Base-by-base conservation (phyloP, 2,888 invertebrate species). In the Synergus japonicus region DNA sequence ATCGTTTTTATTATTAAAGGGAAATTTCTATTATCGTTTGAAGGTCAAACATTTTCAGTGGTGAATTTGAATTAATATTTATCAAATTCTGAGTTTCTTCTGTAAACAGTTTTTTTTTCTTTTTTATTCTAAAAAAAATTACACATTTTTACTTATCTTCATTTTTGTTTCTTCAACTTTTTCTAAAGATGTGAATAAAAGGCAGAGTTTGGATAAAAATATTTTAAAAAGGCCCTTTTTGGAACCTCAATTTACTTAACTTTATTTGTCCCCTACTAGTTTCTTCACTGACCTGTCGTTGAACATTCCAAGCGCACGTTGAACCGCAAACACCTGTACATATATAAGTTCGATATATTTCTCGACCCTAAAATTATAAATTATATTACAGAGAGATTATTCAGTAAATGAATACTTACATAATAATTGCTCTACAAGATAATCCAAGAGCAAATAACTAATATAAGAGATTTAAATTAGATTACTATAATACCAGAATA, bases 261-360 rank as follows among this genome's bases (percentile, higher is more conserved):
- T 54, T 69, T 69, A 69, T 69, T 54, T 69, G 12, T 54, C 29
- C 46, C 37, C 22, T 49, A 49, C 80, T 83, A 81, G 85, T 89
- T 88, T 88, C 87, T 85, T 87, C 86, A 87, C 86, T 84, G 84
- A 85, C 83, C 83, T 79, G 81, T 80, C 79, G 83, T 81, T 85
- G 84, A 86, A 87, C 89, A 91, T 91, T 91, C 90, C 90, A 80
- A 83, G 85, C 87, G 90, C 89, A 88, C 90, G 86, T 90, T 90
- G 89, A 91, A 90, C 89, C 87, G 85, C 85, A 83, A 84, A 79
- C 86, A 85, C 83, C 86, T 46, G n/a, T 69, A 49, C 29, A 49
- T 46, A 46, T 29, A 69, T 15, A 9, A 13, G 29, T 22, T 60
- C 10, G 15, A 60, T 60, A 49, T 18, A 69, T 15, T 67, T 13